These are phyloP conservation scores for Potorous gilbertii DNA, from an alignment of 2,797 vertebrate species.

Conservation along the genomic window DNA sequence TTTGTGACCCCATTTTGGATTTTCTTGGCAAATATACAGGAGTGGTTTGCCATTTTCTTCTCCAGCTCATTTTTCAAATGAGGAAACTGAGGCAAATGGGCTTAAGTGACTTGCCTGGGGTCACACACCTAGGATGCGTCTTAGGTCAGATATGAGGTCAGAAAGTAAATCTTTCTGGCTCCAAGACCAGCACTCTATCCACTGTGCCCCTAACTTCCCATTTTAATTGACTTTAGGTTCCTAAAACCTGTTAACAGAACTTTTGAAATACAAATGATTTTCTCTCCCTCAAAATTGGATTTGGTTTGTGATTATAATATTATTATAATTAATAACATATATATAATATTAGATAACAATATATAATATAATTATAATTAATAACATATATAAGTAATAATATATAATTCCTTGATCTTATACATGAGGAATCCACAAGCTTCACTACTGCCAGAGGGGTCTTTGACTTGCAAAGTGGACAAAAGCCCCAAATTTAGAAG, in stretches of 20 bases:
- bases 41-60: not conserved
- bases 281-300: not conserved
- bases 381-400: too few species aligned
- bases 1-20: not conserved
- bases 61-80: not conserved
- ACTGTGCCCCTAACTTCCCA: not conserved
- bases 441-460: too few species aligned
- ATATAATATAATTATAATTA: too few species aligned
- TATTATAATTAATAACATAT: too few species aligned
- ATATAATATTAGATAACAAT: too few species aligned
- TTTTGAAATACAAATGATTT: not conserved
- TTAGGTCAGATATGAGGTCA: not conserved
- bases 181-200: not conserved
- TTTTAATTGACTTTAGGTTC: not conserved
- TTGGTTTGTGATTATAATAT: not conserved
- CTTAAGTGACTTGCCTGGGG: not conserved
- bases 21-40: not conserved
- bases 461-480: too few species aligned
- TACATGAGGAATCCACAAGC: too few species aligned
- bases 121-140: not conserved
- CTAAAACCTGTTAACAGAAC: not conserved
- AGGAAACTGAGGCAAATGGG: not conserved
- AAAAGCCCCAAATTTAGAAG: too few species aligned
- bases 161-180: not conserved
- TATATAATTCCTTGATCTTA: too few species aligned